Evolutionary conservation across 2,797 vertebrate genomes (phyloP), one percentile per base, ranked within the genome.

Genomic region (Brachyalestes nurse): DNA sequence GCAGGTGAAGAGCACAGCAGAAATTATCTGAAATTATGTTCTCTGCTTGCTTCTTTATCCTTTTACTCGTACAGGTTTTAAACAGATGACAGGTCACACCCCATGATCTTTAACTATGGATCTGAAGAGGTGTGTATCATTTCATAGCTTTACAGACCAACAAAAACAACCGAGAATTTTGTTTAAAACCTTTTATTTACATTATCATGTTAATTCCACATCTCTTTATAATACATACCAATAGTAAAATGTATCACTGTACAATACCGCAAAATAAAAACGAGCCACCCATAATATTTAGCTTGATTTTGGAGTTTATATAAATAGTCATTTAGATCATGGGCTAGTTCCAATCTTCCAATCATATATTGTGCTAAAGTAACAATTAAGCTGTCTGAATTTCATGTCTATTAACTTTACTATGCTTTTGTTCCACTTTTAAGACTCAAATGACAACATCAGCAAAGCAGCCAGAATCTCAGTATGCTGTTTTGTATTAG

Each of bases 191-290:
- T 87, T 87, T 65, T 88, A 86, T 87, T 88, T 80, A 78, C 82
- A 86, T 69, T 60, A 89, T 85, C 62, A 55, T 84, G 73, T 92
- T 90, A 89, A 90, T 91, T 90, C 0, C 57, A 75, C 87, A 85
- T 74, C 87, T 92, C 86, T 82, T 75, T 84, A 90, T 66, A 49
- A 66, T 78, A 77, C 80, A 89, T 65, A 60, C 61, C 87, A 58
- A 81, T 45, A 78, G 80, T 80, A 84, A 84, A 88, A 49, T 80
- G 77, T 89, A 88, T 67, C 85, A 83, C 71, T 69, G 38, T 55
- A 88, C 90, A 60, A 84, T 80, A 69, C 14, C 2, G 81, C 83
- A 78, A 83, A 60, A 78, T 40, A 65, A 42, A 85, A 57, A 34
- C 1, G 0, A 19, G 53, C 34, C 53, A 17, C 38, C 69, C 65